Evolutionary conservation across 1,140 invertebrate species (phyloP).

Genomic region (Chrysomallon squamiferum): DNA sequence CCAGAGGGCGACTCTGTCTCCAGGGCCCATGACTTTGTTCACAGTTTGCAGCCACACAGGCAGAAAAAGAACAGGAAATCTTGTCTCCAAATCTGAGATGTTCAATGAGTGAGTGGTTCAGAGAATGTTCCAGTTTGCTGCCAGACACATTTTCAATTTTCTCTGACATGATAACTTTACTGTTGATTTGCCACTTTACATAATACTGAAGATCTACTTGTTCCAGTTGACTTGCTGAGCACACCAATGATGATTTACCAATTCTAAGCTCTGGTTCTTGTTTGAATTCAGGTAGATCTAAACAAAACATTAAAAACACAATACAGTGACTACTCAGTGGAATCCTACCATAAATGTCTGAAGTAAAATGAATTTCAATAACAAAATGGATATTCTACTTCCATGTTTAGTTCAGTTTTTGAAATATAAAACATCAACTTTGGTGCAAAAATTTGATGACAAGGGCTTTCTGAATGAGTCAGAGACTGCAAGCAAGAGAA

Average conservation of each 20-base stretch:
- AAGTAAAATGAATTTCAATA: too few species aligned
- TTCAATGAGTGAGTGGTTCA: conserved; percentile 9
- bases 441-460: too few species aligned
- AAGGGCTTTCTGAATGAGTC: too few species aligned
- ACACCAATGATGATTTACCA: too few species aligned
- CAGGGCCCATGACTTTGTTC: conserved; percentile 24
- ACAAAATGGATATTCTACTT: too few species aligned
- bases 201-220: conserved; percentile 7
- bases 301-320: too few species aligned
- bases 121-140: neutral
- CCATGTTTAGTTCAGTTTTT: too few species aligned
- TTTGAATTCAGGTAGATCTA: conserved; percentile 21
- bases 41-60: conserved; percentile 33
- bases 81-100: neutral
- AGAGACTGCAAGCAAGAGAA: too few species aligned
- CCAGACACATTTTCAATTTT: neutral
- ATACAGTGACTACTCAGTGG: too few species aligned
- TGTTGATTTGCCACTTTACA: conserved; percentile 14
- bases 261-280: conserved; percentile 10
- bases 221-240: conserved; percentile 16
- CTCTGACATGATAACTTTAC: conserved; percentile 1
- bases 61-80: conserved; percentile 38
- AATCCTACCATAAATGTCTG: too few species aligned
- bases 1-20: conserved; percentile 24
- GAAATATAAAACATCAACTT: too few species aligned